Percentiles rank a stretch among this genome's conserved stretches.
phyloP scores from a whole-genome alignment of 2,113 vertebrate genomes.

The Philantomba maxwellii region DNA sequence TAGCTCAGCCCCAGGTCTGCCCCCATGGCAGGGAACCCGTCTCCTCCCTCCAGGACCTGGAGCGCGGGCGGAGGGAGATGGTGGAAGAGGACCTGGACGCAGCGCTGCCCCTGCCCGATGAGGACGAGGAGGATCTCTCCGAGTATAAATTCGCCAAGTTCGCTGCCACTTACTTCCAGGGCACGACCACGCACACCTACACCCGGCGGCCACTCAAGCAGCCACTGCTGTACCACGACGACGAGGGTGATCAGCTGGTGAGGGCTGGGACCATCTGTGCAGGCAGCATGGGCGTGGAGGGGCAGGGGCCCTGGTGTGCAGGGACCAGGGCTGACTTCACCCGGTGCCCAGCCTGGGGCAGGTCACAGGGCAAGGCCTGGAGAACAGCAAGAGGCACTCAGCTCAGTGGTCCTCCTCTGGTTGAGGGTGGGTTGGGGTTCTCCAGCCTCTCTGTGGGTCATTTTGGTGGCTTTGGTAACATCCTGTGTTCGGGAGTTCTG shows the following conservation, averaged over 20 bases:
- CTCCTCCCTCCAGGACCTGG: slow-evolving; percentile 86
- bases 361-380: fast-evolving
- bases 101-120: slow-evolving; percentile 92
- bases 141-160: slow-evolving; percentile 98
- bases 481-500: not conserved
- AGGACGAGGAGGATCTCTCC: slow-evolving; percentile 94
- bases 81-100: slow-evolving; percentile 93
- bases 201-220: slow-evolving; percentile 93
- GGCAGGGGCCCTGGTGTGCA: not conserved
- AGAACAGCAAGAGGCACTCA: no score
- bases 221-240: slow-evolving; percentile 94
- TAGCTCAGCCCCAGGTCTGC: not conserved
- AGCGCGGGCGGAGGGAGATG: slow-evolving; percentile 82
- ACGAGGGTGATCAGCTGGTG: slow-evolving; percentile 97
- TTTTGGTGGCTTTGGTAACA: fast-evolving
- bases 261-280: not conserved
- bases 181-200: slow-evolving; percentile 90
- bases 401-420: not conserved
- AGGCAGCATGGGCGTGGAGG: fast-evolving
- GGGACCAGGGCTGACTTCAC: not conserved
- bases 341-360: fast-evolving
- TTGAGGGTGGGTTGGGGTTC: not conserved
- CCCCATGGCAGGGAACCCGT: not conserved
- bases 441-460: not conserved
- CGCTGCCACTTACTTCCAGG: slow-evolving; percentile 97